phyloP scores from a whole-genome alignment of 2,888 invertebrate species.

The Poecilus cupreus region DNA sequence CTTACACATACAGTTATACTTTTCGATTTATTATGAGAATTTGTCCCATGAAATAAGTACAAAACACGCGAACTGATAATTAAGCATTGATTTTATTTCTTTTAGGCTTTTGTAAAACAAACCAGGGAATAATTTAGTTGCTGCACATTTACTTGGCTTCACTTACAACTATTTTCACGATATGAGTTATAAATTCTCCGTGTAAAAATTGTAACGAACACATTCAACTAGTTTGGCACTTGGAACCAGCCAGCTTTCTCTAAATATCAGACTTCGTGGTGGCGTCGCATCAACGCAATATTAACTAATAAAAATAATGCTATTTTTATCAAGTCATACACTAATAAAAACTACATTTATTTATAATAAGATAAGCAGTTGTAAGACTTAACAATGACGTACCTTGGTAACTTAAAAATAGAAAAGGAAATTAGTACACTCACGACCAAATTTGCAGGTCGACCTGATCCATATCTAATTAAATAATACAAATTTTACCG shows the following conservation, averaged over 20 bases:
- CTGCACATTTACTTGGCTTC: not conserved
- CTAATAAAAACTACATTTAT: no score
- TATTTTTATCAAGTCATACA: no score
- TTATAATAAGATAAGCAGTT: no score
- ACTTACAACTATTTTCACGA: slow-evolving; percentile 42
- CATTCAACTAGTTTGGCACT: slow-evolving; percentile 52
- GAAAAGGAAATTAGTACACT: no score
- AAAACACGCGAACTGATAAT: slow-evolving; percentile 30
- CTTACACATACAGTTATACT: not conserved
- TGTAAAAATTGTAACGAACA: slow-evolving; percentile 37
- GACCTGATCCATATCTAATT: no score
- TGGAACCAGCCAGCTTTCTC: slow-evolving; percentile 39
- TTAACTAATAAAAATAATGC: not conserved
- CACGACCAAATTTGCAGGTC: no score
- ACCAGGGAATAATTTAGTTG: not conserved
- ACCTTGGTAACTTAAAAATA: no score
- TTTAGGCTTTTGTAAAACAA: no score
- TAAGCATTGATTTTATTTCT: slow-evolving; percentile 24
- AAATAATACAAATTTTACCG: no score
- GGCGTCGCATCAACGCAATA: not conserved
- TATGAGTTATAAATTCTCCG: slow-evolving; percentile 45
- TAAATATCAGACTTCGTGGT: not conserved
- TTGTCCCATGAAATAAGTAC: slow-evolving; percentile 17
- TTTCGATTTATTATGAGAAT: not conserved
- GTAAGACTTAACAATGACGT: no score